Conservation (phyloP, 2,888 invertebrate genomes). For the Ectemnius cavifrons region DNA sequence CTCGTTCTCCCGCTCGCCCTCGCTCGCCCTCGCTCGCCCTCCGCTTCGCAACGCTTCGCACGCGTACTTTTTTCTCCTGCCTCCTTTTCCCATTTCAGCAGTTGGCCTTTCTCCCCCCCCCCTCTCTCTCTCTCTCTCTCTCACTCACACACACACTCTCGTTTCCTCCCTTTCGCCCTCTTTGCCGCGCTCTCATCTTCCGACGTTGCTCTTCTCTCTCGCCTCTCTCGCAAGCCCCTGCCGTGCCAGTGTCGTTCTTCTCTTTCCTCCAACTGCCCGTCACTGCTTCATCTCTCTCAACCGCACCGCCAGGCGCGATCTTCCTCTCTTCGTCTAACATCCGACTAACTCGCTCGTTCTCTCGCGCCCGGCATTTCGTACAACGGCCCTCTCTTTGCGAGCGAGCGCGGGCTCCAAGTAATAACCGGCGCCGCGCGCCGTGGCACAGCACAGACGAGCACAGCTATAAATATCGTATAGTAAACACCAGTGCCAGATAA, state of each 20-base stretch:
- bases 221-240: too few relatives aligned
- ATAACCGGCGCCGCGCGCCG: constrained; percentile 62
- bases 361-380: constrained; percentile 41
- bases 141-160: not conserved
- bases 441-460: constrained; percentile 47
- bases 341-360: constrained; percentile 22
- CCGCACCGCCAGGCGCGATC: not conserved
- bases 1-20: constrained; percentile 17
- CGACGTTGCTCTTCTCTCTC: too few relatives aligned
- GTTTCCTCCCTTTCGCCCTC: not conserved
- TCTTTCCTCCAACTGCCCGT: too few relatives aligned
- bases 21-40: too few relatives aligned
- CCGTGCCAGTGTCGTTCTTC: too few relatives aligned
- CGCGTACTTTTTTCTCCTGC: constrained; percentile 7
- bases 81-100: not conserved
- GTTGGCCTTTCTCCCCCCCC: not conserved
- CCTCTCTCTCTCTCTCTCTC: constrained; percentile 11
- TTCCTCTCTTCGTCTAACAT: constrained; percentile 14
- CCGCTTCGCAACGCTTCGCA: constrained; percentile 2
- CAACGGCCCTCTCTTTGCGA: constrained; percentile 46
- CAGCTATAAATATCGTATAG: constrained; percentile 66
- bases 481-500: constrained; percentile 63
- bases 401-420: constrained; percentile 47
- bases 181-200: not conserved
- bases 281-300: too few relatives aligned